Evolutionary conservation across 2,888 invertebrate species (phyloP).

Genomic region (Pandemis heparana): DNA sequence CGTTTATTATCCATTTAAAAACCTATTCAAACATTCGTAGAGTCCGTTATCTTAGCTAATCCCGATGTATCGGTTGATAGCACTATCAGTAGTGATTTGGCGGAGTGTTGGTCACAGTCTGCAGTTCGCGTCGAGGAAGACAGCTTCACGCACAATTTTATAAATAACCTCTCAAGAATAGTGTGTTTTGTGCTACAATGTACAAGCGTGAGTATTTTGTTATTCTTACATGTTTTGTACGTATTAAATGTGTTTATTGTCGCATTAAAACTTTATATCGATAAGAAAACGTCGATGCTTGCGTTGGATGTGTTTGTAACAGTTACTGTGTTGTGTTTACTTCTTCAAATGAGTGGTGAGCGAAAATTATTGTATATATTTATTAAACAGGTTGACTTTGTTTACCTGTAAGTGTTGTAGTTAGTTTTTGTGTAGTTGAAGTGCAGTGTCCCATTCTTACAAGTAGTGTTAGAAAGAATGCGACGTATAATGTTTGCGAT

Average conservation of each 20-base stretch:
- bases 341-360: constrained; percentile 1
- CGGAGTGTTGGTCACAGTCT: constrained; percentile 4
- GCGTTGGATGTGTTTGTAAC: not conserved
- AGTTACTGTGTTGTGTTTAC: not conserved
- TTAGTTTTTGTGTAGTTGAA: not conserved
- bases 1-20: not conserved
- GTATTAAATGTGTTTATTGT: not conserved
- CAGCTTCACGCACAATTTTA: not conserved
- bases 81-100: constrained; percentile 27
- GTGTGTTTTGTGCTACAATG: constrained; percentile 12
- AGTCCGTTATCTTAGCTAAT: constrained; percentile 26
- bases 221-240: not conserved
- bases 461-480: not conserved
- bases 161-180: constrained; percentile 27
- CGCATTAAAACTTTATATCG: not conserved
- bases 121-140: not conserved
- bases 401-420: not conserved
- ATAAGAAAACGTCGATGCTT: not conserved
- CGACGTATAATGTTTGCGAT: not conserved
- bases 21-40: not conserved
- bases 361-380: not conserved
- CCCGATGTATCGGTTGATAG: constrained; percentile 32
- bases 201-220: constrained; percentile 36
- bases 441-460: not conserved
- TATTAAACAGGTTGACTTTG: not conserved